Conservation (phyloP, 2,113 vertebrate genomes). For the Phyllopteryx taeniolatus region DNA sequence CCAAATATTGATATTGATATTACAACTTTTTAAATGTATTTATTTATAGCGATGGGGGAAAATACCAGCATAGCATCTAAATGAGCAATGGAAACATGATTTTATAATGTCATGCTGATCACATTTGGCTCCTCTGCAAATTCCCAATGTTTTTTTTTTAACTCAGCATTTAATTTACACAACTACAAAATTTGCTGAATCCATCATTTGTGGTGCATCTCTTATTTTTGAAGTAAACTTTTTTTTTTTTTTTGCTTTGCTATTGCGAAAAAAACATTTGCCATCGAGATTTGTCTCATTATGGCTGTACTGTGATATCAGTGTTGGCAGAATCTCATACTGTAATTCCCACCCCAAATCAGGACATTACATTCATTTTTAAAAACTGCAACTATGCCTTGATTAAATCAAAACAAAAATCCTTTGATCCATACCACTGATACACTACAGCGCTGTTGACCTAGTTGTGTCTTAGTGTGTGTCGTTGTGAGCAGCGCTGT, state of each 20-base stretch:
- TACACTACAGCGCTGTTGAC: neutral
- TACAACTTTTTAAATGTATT: no score
- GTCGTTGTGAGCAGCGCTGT: slow-evolving; percentile 40
- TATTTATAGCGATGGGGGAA: no score
- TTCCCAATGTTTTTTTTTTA: no score
- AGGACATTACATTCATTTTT: neutral
- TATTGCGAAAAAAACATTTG: no score
- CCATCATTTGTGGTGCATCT: neutral
- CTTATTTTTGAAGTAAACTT: neutral
- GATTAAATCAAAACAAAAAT: neutral
- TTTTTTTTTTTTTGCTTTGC: no score
- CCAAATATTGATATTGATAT: no score
- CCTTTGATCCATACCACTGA: neutral
- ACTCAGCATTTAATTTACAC: no score
- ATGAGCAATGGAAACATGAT: neutral
- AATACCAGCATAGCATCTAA: neutral
- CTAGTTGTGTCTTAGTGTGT: neutral
- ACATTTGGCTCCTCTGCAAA: no score
- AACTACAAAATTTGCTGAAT: neutral
- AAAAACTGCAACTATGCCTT: neutral
- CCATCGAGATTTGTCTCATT: neutral
- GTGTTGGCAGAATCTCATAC: neutral
- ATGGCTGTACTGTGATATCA: neutral
- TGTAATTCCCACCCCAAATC: neutral
- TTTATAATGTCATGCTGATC: neutral